Percentiles rank a stretch among this genome's conserved stretches.
phyloP scores from a whole-genome alignment of 2,797 vertebrate species.

The Tolypeutes matacus region DNA sequence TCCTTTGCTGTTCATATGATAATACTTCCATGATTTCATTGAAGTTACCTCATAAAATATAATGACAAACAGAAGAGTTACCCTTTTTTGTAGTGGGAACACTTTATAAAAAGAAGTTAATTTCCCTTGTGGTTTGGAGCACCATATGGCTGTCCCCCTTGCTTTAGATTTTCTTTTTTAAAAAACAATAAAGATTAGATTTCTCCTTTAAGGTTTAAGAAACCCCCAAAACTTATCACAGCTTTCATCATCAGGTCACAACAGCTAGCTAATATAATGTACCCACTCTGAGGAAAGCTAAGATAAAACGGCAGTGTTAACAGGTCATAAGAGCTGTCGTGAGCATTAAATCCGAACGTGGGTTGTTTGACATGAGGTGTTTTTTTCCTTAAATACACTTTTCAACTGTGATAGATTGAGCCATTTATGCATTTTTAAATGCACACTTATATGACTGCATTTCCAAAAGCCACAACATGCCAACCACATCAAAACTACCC shows the following conservation, averaged over 20 bases:
- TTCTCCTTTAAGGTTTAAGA: constrained; percentile 67
- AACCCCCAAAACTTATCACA: constrained; percentile 53
- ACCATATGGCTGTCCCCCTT: constrained; percentile 73
- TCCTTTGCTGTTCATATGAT: constrained; percentile 82
- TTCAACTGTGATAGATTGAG: constrained; percentile 42
- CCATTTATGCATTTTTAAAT: constrained; percentile 67
- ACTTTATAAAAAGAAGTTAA: constrained; percentile 76
- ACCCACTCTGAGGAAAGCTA: constrained; percentile 60
- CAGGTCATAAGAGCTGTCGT: constrained; percentile 34
- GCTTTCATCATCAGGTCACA: constrained; percentile 54
- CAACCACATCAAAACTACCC: constrained; percentile 56
- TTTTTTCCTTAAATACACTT: constrained; percentile 60
- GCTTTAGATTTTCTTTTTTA: constrained; percentile 59
- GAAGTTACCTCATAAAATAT: constrained; percentile 86
- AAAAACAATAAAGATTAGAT: constrained; percentile 71
- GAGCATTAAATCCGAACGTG: constrained; percentile 59
- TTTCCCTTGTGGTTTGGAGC: constrained; percentile 85
- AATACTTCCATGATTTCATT: constrained; percentile 85
- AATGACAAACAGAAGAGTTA: constrained; percentile 86
- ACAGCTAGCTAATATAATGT: background rate
- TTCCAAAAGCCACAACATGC: constrained; percentile 68
- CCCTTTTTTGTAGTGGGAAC: constrained; percentile 80
- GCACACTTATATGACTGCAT: background rate
- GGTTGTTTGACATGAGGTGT: constrained; percentile 27
- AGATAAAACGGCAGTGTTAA: constrained; percentile 45